A percentile compares a stretch with the other conserved stretches of the same genome.
Evolutionary conservation across 1,140 invertebrate species (phyloP).

Genomic region (Maconellicoccus hirsutus): DNA sequence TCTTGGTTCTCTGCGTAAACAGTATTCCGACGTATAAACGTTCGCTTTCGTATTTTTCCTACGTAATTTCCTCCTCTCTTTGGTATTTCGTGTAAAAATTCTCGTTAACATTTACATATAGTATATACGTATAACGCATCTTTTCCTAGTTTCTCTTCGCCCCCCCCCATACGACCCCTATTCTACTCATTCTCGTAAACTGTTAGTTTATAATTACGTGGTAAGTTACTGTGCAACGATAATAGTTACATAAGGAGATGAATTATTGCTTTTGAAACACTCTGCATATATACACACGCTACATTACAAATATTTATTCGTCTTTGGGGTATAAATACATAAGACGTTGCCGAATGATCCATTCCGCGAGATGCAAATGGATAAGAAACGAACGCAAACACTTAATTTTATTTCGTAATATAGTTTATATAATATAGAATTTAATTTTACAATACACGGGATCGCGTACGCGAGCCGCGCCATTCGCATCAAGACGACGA

Average conservation of each 20-base stretch:
- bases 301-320: conserved; percentile 6
- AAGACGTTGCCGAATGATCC: background rate
- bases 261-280: background rate
- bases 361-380: background rate
- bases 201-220: background rate
- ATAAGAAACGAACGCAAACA: background rate
- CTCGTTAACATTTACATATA: too few relatives aligned
- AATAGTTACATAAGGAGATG: background rate
- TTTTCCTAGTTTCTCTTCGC: too few relatives aligned
- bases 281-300: background rate
- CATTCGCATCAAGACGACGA: too few relatives aligned
- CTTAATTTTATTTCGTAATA: background rate
- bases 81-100: too few relatives aligned
- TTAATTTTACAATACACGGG: background rate
- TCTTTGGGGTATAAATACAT: conserved; percentile 2
- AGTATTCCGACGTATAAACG: too few relatives aligned
- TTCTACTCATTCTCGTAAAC: too few relatives aligned
- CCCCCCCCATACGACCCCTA: too few relatives aligned
- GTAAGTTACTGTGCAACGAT: background rate
- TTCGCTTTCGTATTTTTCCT: background rate
- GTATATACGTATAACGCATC: too few relatives aligned
- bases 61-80: background rate
- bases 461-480: background rate
- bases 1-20: too few relatives aligned
- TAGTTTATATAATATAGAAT: background rate